These are phyloP conservation scores for Timema cristinae DNA, from an alignment of 2,888 invertebrate species.

Conservation along the genomic window DNA sequence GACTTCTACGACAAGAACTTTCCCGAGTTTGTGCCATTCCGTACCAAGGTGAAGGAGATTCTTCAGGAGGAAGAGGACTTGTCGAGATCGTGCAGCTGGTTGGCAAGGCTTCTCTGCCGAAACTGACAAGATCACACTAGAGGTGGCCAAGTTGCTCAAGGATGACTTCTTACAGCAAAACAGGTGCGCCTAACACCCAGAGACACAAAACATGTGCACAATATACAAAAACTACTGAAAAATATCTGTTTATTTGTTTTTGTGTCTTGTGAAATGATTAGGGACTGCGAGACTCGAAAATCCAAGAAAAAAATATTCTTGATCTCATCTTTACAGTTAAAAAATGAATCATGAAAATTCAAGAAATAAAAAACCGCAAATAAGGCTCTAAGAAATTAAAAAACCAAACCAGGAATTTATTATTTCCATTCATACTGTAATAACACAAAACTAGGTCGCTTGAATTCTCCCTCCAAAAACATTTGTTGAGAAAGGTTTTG, in stretches of 20 bases:
- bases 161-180: slow-evolving; percentile 99
- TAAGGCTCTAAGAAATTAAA: too few species aligned
- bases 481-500: too few species aligned
- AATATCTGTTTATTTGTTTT: slow-evolving; percentile 4
- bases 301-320: too few species aligned
- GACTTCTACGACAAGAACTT: slow-evolving; percentile 99
- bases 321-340: too few species aligned
- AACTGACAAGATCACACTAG: slow-evolving; percentile 98
- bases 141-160: slow-evolving; percentile 96
- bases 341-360: too few species aligned
- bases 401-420: too few species aligned
- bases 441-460: too few species aligned
- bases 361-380: too few species aligned
- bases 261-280: not conserved
- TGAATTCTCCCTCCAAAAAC: too few species aligned
- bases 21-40: slow-evolving; percentile 92
- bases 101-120: slow-evolving; percentile 99
- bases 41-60: slow-evolving; percentile 96
- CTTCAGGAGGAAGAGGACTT: slow-evolving; percentile 98
- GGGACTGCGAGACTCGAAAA: too few species aligned
- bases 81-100: slow-evolving; percentile 99
- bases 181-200: slow-evolving; percentile 59
- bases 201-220: not conserved
- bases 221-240: not conserved
- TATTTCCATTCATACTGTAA: too few species aligned